These are phyloP conservation scores for Anhinga rufa DNA, from an alignment of 2,113 vertebrate species.

Conservation along the genomic window DNA sequence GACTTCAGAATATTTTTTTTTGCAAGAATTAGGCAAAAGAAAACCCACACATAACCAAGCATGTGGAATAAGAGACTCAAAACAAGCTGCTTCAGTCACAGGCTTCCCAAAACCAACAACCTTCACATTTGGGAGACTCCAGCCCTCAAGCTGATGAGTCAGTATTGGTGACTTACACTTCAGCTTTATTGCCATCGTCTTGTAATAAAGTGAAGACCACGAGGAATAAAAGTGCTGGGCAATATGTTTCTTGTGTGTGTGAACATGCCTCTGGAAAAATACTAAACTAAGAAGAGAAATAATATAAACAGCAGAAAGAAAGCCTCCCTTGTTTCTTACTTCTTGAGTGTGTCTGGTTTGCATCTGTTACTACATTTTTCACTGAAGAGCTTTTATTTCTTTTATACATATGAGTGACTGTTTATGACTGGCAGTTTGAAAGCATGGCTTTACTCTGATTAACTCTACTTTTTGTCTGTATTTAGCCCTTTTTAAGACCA, in stretches of 20 bases:
- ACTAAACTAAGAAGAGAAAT: conserved; percentile 16
- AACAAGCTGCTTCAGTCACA: neutral
- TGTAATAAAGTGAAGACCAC: neutral
- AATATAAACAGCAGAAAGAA: conserved; percentile 30
- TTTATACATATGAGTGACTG: neutral
- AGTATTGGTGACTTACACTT: conserved; percentile 6
- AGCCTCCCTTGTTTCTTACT: conserved; percentile 1
- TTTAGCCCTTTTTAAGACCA: neutral
- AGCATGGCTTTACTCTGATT: conserved; percentile 8
- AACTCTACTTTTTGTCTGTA: neutral
- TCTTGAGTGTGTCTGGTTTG: neutral
- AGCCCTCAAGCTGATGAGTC: neutral
- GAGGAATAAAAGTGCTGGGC: neutral
- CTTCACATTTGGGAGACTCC: neutral
- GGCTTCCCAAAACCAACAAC: neutral
- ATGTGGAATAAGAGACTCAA: neutral
- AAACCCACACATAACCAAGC: neutral
- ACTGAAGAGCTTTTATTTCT: neutral
- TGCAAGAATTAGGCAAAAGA: neutral
- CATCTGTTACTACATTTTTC: conserved; percentile 31
- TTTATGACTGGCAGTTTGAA: conserved; percentile 1
- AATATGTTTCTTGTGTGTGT: neutral
- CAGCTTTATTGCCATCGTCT: neutral
- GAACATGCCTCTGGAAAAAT: conserved; percentile 12
- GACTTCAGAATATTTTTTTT: neutral